These are phyloP conservation scores for Burhinus oedicnemus DNA, from an alignment of 2,113 vertebrate genomes.

Conservation along the genomic window DNA sequence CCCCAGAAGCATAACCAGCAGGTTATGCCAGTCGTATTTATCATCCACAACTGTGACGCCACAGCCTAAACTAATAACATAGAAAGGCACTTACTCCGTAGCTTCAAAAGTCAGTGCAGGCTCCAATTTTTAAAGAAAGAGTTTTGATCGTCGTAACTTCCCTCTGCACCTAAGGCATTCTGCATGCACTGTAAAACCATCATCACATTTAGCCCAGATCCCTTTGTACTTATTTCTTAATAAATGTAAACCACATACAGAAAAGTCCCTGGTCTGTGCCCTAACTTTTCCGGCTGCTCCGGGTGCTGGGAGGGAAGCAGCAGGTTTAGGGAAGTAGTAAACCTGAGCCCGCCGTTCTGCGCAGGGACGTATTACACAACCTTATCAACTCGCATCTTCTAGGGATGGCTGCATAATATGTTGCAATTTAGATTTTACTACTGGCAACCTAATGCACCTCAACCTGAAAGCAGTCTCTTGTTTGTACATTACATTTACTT, in stretches of 20 bases:
- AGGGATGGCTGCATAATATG: background rate
- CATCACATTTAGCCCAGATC: background rate
- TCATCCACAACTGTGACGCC: background rate
- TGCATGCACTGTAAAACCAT: background rate
- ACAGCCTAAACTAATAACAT: background rate
- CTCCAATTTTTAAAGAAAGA: background rate
- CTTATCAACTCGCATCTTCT: background rate
- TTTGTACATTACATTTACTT: background rate
- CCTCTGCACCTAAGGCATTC: background rate
- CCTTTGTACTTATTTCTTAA: background rate
- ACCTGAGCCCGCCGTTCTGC: fast-evolving
- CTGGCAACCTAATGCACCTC: background rate
- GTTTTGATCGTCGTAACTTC: background rate
- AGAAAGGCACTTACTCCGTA: background rate
- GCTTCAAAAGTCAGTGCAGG: background rate
- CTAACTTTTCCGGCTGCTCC: background rate
- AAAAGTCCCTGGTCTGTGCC: background rate
- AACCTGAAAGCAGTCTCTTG: background rate
- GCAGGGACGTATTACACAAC: fast-evolving
- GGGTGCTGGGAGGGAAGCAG: background rate
- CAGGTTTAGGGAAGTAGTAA: background rate
- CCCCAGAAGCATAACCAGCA: conserved; percentile 26
- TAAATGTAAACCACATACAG: background rate
- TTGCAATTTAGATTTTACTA: background rate
- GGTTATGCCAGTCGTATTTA: conserved; percentile 34